These are phyloP conservation scores for Jaculus jaculus DNA, from an alignment of 2,113 vertebrate genomes.

Conservation along the genomic window DNA sequence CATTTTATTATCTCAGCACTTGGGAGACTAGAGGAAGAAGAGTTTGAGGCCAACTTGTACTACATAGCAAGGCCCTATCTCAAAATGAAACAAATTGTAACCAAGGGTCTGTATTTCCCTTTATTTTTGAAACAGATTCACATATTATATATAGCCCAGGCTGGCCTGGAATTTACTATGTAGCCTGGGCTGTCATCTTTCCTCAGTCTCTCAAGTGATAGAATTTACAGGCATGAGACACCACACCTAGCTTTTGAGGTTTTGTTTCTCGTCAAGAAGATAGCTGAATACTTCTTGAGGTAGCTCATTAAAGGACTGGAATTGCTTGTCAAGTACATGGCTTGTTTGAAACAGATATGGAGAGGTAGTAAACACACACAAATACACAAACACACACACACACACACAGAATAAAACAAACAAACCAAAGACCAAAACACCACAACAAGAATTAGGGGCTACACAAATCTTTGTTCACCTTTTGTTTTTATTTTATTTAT, in stretches of 20 bases:
- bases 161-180: not conserved
- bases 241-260: no score
- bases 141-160: not conserved
- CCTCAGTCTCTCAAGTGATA: not conserved
- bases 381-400: not conserved
- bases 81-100: not conserved
- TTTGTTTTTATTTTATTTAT: not conserved
- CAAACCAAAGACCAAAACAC: not conserved
- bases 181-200: not conserved
- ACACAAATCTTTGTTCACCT: not conserved
- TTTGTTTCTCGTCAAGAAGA: constrained; percentile 3
- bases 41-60: not conserved
- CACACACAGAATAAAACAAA: not conserved
- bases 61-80: not conserved
- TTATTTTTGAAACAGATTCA: not conserved
- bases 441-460: constrained; percentile 14
- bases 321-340: constrained; percentile 30
- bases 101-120: not conserved
- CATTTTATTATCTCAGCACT: not conserved
- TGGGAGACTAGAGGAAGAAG: not conserved
- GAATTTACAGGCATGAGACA: not conserved
- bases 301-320: constrained; percentile 7
- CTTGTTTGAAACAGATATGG: constrained; percentile 34
- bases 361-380: not conserved
- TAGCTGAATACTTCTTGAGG: constrained; percentile 30